A percentile compares a stretch with the other conserved stretches of the same genome.
Evolutionary conservation across 2,113 vertebrate genomes (phyloP).

Genomic region (Gopherus evgoodei): DNA sequence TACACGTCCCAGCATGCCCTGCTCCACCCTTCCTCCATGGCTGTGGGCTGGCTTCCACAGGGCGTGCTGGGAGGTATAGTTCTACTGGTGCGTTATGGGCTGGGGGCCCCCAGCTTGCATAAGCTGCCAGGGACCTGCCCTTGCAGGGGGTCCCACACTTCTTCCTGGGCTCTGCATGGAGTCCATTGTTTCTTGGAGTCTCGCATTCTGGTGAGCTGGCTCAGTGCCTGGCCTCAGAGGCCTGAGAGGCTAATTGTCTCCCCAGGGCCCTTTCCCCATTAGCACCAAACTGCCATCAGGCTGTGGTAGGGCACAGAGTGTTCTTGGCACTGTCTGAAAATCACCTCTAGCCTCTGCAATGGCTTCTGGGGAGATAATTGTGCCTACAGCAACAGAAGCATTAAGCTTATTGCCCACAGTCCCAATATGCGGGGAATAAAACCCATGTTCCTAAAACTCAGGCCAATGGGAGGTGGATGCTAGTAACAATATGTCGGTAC

Average conservation of each 20-base stretch:
- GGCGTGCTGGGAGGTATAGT: neutral
- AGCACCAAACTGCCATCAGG: fast-evolving
- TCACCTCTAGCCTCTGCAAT: slow-evolving; percentile 73
- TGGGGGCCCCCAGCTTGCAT: too few relatives aligned
- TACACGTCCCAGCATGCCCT: neutral
- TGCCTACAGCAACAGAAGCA: slow-evolving; percentile 86
- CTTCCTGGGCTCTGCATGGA: neutral
- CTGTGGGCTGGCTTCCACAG: neutral
- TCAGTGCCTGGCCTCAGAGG: neutral
- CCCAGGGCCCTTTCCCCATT: too few relatives aligned
- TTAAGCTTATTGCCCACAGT: slow-evolving; percentile 83
- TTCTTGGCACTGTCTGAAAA: slow-evolving; percentile 87
- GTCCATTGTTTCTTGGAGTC: too few relatives aligned
- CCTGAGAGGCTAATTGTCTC: fast-evolving
- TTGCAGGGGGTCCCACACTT: neutral
- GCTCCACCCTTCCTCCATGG: fast-evolving
- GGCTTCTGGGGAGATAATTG: slow-evolving; percentile 85
- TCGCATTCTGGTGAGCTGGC: neutral
- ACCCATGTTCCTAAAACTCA: slow-evolving; percentile 87
- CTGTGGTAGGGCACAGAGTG: fast-evolving
- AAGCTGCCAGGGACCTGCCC: neutral
- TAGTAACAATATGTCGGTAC: neutral
- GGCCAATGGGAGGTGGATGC: neutral
- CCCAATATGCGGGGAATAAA: slow-evolving; percentile 78
- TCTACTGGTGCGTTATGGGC: fast-evolving